Percentiles rank a stretch among this genome's conserved stretches.
Conservation (phyloP, 1,140 invertebrate species). For the Teleopsis dalmanni region DNA sequence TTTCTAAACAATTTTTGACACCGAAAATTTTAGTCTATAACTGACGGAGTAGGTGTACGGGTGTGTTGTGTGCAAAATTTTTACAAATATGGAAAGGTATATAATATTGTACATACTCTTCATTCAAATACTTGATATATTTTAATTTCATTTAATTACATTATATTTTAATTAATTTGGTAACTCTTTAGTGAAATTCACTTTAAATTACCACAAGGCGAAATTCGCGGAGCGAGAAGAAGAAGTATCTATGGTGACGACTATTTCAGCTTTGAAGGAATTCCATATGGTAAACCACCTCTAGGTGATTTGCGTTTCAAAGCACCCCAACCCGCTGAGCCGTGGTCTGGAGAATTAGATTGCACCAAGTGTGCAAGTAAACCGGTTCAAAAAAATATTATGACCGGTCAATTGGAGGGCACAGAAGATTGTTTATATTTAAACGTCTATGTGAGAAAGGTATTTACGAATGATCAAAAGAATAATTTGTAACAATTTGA, state of each 20-base stretch:
- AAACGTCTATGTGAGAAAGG: slow-evolving; percentile 35
- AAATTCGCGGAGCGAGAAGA: slow-evolving; percentile 25
- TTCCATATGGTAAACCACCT: slow-evolving; percentile 67
- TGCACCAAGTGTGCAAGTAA: slow-evolving; percentile 21
- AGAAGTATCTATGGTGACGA: slow-evolving; percentile 23
- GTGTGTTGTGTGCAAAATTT: too few species aligned
- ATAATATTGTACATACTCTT: too few species aligned
- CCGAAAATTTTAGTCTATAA: too few species aligned
- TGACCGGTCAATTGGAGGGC: slow-evolving; percentile 28
- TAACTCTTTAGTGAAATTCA: too few species aligned
- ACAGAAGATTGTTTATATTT: slow-evolving; percentile 45
- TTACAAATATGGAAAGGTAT: too few species aligned
- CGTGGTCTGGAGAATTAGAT: slow-evolving; percentile 42
- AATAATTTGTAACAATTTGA: too few species aligned
- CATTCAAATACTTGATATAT: too few species aligned
- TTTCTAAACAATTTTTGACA: too few species aligned
- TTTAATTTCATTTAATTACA: too few species aligned
- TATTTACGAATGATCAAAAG: too few species aligned
- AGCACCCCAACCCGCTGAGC: slow-evolving; percentile 43
- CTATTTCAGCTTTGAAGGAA: slow-evolving; percentile 50
- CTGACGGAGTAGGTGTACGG: too few species aligned
- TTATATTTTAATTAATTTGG: too few species aligned
- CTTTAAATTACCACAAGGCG: slow-evolving; percentile 20
- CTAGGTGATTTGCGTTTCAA: slow-evolving; percentile 56
- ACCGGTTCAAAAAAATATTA: slow-evolving; percentile 22